These are phyloP conservation scores for Aphis craccivora DNA, from an alignment of 1,140 invertebrate species.

Conservation along the genomic window DNA sequence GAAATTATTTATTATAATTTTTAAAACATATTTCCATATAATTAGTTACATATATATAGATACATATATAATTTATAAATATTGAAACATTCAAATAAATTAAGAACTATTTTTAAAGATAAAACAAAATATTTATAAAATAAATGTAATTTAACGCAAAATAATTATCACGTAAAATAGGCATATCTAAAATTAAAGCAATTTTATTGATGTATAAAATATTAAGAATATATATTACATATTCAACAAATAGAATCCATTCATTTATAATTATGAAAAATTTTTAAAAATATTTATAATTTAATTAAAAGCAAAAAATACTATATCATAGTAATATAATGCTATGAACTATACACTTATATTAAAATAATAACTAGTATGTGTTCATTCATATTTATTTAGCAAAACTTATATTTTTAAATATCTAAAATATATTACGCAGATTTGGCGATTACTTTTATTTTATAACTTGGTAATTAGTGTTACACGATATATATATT, in stretches of 20 bases:
- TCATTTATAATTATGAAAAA: neutral
- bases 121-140: neutral
- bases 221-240: neutral
- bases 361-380: neutral
- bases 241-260: neutral
- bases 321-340: neutral
- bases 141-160: neutral
- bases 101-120: neutral
- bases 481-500: no score
- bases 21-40: neutral
- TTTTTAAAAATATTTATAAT: neutral
- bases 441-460: neutral
- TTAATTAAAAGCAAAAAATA: neutral
- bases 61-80: neutral
- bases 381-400: neutral
- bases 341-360: neutral
- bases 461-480: no score
- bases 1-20: neutral
- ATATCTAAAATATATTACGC: neutral
- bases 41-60: neutral
- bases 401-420: neutral
- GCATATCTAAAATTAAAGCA: no score
- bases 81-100: neutral
- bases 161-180: no score
- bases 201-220: neutral